Conservation (phyloP, 2,888 invertebrate genomes). For the Xanthia icteritia region DNA sequence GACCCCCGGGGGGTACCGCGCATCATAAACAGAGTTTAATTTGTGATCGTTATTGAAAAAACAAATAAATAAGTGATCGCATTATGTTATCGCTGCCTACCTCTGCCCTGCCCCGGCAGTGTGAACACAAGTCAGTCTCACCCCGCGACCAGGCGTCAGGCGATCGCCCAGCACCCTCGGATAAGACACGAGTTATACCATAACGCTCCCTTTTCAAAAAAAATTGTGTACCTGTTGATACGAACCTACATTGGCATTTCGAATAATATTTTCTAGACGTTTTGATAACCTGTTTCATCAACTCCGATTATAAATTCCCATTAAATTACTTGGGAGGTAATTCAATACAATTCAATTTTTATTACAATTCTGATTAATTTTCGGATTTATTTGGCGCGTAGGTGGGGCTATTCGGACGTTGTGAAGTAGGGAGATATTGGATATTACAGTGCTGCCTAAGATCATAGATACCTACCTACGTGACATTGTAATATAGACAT, state of each 20-base stretch:
- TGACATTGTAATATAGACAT: background rate
- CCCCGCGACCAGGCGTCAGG: background rate
- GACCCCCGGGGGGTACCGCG: background rate
- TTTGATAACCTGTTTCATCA: background rate
- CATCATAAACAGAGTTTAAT: slow-evolving; percentile 11
- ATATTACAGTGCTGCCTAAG: background rate
- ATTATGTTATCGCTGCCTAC: slow-evolving; percentile 8
- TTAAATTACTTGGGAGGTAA: background rate
- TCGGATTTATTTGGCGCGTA: background rate
- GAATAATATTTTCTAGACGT: slow-evolving; percentile 6
- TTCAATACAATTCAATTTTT: background rate
- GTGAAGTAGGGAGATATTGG: background rate
- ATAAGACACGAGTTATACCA: background rate
- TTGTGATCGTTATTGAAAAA: background rate
- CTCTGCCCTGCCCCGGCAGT: slow-evolving; percentile 1
- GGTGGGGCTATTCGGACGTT: background rate
- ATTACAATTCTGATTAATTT: background rate
- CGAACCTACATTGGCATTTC: background rate
- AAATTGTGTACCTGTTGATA: slow-evolving; percentile 18
- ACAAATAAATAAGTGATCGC: slow-evolving; percentile 1
- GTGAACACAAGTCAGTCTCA: slow-evolving; percentile 9
- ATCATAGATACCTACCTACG: background rate
- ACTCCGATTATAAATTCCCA: background rate
- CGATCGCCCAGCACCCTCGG: slow-evolving; percentile 10
- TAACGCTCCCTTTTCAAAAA: background rate